These are phyloP conservation scores for Huso huso DNA, from an alignment of 2,797 vertebrate species.

Conservation along the genomic window DNA sequence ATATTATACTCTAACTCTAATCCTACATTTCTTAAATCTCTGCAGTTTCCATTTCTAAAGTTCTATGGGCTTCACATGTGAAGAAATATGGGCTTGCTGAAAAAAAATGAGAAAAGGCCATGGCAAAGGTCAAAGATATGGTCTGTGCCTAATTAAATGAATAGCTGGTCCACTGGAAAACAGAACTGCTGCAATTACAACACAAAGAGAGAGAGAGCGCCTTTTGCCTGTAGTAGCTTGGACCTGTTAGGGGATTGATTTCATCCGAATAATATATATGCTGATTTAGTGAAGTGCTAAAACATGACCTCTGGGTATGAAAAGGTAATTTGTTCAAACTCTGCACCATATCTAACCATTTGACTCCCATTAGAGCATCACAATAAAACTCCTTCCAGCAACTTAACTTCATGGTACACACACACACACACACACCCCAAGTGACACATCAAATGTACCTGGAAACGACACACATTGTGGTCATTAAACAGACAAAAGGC, in stretches of 20 bases:
- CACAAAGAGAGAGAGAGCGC: background rate
- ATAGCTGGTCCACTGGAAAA: background rate
- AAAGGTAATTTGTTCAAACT: background rate
- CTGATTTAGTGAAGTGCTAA: background rate
- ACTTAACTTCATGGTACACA: background rate
- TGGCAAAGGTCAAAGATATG: background rate
- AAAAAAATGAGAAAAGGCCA: background rate
- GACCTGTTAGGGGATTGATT: background rate
- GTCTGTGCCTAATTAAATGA: conserved; percentile 2
- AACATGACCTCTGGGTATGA: background rate
- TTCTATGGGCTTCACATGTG: too few relatives aligned
- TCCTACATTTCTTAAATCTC: too few relatives aligned
- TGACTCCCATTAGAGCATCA: background rate
- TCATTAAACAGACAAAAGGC: conserved; percentile 1
- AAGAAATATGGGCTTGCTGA: background rate
- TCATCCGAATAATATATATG: background rate
- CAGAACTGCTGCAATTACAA: background rate
- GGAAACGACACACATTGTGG: background rate
- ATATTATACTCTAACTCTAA: too few relatives aligned
- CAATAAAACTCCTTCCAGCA: background rate
- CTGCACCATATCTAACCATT: background rate
- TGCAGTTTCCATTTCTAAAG: too few relatives aligned
- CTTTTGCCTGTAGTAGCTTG: background rate
- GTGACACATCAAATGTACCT: conserved; percentile 1
- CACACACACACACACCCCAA: background rate